Base-by-base conservation (phyloP, 2,113 vertebrate species). In the Halichoeres trimaculatus region DNA sequence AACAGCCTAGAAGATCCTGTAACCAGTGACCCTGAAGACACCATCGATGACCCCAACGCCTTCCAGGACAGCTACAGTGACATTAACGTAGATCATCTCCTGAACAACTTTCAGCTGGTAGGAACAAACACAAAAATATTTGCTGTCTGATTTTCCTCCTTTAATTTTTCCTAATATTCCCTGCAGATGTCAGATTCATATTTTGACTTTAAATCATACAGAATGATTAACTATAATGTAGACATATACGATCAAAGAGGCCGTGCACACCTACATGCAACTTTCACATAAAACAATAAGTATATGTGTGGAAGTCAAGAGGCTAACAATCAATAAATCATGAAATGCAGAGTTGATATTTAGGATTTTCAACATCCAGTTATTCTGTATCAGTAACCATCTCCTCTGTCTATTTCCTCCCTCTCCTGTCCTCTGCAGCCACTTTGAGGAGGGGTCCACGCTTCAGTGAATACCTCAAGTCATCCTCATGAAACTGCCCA, bases 11-110 rank as follows among this genome's bases (percentile, higher is more conserved):
- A 96, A 90, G 95, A 97, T 65, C 86, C 94, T 10, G 87, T 71
- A 38, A 70, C 89, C 71, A 95, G 88, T 23, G 89, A 95, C 80
- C 90, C 81, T 22, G 95, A 97, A 54, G 96, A 96, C 74, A 85
- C 94, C 78, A 87, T 94, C 70, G 93, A 93, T 43, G 94, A 96
- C 62, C 90, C 95, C 55, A 90, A 52, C 76, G 36, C 93, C 34
- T 94, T 94, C 87, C 94, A 93, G 84, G 95, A 96, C 93, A 98
- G 86, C 93, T 95, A 96, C 19, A 95, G 95, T 11, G 91, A 94
- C 67, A 63, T 93, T 77, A 93, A 91, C 43, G 88, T 95, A 88
- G 93, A 94, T 84, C 94, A 96, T 36, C 88, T 96, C 70, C 92
- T 95, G 53, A 95, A 94, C 83, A 93, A 89, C 89, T 86, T 95